Base-by-base conservation (phyloP, 2,113 vertebrate species). In the Cyphomyrus discorhynchus region DNA sequence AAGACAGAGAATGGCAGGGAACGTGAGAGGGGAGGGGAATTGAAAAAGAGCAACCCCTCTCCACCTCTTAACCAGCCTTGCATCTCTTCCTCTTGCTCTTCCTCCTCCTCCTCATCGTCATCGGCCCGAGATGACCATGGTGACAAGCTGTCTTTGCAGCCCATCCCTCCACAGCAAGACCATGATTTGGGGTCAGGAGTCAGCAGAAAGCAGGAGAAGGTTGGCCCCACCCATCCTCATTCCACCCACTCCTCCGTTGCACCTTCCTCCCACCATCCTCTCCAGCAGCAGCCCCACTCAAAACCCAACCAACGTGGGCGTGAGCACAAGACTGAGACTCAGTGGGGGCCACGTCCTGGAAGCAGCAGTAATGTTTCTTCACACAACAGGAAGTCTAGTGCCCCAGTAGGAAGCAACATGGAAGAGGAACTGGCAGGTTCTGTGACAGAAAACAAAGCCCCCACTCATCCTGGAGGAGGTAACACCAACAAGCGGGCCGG, bases 321-420 rank as follows among this genome's bases (percentile, higher is more conserved):
- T 15, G 97, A 98, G 80, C 96, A 96, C 92, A 97, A 97, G 93
- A 98, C 97, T 0, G 98, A 98, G 91, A 98, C 98, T 0, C 97
- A 98, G 58, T 98, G 98, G 98, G 98, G 98, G 2, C 98, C 98
- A 19, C 95, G 97, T 3, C 97, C 98, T 17, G 96, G 97, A 90
- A 96, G 95, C 92, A 96, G 94, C 90, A 94, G 93, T 88, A 89
- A 95, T 90, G 92, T 91, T 8, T 91, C 96, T 2, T 95, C 95
- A 83, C 96, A 97, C 84, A 96, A 93, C 83, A 94, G 96, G 93
- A 92, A 96, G 94, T 56, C 91, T 90, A 91, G 95, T 94, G 89
- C 96, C 94, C 91, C 91, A 92, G 15, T 88, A 52, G 94, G 89
- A 89, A 89, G 90, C 31, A 93, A 93, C 42, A 92, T 93, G 62